Evolutionary conservation across 2,113 vertebrate species (phyloP).

Genomic region (Petaurus breviceps): DNA sequence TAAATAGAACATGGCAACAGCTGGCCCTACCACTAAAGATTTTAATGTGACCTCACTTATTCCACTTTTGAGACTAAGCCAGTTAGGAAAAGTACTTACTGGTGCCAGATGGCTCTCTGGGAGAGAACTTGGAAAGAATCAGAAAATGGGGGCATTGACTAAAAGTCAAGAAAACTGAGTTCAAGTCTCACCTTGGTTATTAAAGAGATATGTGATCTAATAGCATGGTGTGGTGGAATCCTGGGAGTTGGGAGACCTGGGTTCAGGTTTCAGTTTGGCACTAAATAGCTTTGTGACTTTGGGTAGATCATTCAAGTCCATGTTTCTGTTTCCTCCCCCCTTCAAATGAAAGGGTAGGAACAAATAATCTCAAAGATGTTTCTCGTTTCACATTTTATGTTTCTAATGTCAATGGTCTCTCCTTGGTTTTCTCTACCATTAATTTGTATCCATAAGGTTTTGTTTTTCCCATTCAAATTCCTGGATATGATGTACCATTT

Average conservation of each 20-base stretch:
- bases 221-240: neutral
- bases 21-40: neutral
- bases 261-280: neutral
- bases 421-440: neutral
- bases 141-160: neutral
- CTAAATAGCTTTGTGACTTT: neutral
- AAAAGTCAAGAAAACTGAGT: neutral
- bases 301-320: neutral
- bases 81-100: neutral
- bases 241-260: neutral
- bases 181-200: neutral
- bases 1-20: neutral
- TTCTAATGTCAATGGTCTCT: neutral
- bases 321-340: neutral
- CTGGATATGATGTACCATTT: neutral
- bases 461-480: neutral
- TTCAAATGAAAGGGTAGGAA: neutral
- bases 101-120: neutral
- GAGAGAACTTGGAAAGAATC: neutral
- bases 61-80: neutral
- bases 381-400: neutral
- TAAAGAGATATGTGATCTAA: neutral
- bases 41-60: conserved; percentile 1
- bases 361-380: neutral
- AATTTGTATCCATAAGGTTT: neutral